A percentile compares a stretch with the other conserved stretches of the same genome.
phyloP scores from a whole-genome alignment of 2,888 invertebrate species.

The Dyspetes luteomarginatus region DNA sequence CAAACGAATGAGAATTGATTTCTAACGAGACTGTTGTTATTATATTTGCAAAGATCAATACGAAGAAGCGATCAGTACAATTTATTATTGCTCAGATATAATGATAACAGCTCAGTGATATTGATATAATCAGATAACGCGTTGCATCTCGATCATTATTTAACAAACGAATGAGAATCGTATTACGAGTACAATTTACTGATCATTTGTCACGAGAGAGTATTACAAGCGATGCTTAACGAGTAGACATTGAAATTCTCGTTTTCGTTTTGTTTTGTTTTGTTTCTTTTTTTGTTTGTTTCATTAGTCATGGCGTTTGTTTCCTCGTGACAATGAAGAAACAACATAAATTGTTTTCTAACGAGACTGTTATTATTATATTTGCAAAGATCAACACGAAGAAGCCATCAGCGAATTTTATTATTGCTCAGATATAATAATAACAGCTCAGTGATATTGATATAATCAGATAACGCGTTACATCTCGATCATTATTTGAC shows the following conservation, averaged over 20 bases:
- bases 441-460: slow-evolving; percentile 55
- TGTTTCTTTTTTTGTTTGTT: too few relatives aligned
- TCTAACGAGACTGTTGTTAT: too few relatives aligned
- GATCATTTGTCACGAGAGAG: too few relatives aligned
- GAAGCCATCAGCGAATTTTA: slow-evolving; percentile 37
- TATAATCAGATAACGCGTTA: slow-evolving; percentile 40
- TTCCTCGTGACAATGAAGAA: slow-evolving; percentile 53
- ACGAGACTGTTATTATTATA: slow-evolving; percentile 48
- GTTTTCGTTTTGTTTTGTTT: too few relatives aligned
- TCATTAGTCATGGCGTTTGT: slow-evolving; percentile 33
- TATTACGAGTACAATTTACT: too few relatives aligned
- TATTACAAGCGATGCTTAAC: slow-evolving; percentile 32
- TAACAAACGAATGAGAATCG: slow-evolving; percentile 50
- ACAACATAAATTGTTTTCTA: slow-evolving; percentile 50
- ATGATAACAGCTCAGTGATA: slow-evolving; percentile 47
- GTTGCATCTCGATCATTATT: slow-evolving; percentile 54
- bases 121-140: slow-evolving; percentile 44
- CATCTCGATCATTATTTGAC: slow-evolving; percentile 55
- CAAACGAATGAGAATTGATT: too few relatives aligned
- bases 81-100: background rate
- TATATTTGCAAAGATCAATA: too few relatives aligned
- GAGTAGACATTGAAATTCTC: slow-evolving; percentile 30
- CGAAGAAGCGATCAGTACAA: too few relatives aligned
- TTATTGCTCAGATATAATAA: slow-evolving; percentile 39
- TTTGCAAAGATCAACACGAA: slow-evolving; percentile 47